Evolutionary conservation across 1,140 invertebrate species (phyloP).

Genomic region (Anagrus nilaparvatae): DNA sequence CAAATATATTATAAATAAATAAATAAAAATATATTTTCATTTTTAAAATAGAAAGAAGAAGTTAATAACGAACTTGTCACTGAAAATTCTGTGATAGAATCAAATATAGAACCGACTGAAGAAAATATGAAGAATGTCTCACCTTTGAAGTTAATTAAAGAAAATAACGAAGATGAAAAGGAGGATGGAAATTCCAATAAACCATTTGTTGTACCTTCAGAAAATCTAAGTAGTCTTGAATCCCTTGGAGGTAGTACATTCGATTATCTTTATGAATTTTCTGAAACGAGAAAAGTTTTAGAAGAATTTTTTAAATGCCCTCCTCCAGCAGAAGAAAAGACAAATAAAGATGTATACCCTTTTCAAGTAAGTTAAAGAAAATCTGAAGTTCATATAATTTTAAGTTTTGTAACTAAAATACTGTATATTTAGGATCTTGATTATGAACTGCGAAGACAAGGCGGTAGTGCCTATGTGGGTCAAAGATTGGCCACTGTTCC

Average conservation of each 20-base stretch:
- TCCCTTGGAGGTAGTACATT: conserved; percentile 49
- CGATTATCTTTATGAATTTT: conserved; percentile 83
- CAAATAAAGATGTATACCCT: conserved; percentile 35
- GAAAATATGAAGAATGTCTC: conserved; percentile 22
- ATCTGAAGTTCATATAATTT: conserved; percentile 7
- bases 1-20: too few relatives aligned
- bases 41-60: conserved; percentile 29
- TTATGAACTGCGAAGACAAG: conserved; percentile 63
- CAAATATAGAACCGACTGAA: conserved; percentile 21
- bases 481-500: conserved; percentile 61
- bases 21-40: conserved; percentile 7
- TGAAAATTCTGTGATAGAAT: conserved; percentile 34
- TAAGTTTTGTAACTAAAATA: conserved; percentile 1
- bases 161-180: conserved; percentile 26
- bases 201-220: conserved; percentile 28
- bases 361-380: conserved; percentile 46
- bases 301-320: conserved; percentile 86
- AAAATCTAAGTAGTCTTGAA: conserved; percentile 37
- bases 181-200: conserved; percentile 32
- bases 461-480: conserved; percentile 69
- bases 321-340: conserved; percentile 47
- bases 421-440: conserved; percentile 56
- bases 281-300: conserved; percentile 79
- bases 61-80: conserved; percentile 29
- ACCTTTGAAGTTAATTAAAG: conserved; percentile 16